A percentile compares a stretch with the other conserved stretches of the same genome.
These are phyloP conservation scores for Cliona cf. orientalis DNA, from an alignment of 37 sponge, comb jelly and placozoan genomes.

Conservation along the genomic window DNA sequence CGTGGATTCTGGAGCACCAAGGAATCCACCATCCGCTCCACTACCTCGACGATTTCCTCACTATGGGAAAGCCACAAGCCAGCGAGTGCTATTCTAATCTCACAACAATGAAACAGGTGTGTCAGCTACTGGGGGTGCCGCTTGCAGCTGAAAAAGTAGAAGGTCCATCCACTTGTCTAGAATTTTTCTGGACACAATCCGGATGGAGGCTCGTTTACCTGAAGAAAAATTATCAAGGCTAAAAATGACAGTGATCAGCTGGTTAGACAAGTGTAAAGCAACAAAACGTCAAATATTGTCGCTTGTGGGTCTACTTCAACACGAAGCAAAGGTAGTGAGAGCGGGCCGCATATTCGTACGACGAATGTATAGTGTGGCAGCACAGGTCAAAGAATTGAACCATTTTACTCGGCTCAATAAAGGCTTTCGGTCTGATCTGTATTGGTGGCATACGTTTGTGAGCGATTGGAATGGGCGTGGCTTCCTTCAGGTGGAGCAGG, in stretches of 20 bases:
- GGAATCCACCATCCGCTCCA: neutral
- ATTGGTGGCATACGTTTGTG: slow-evolving; percentile 40
- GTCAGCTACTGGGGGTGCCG: neutral
- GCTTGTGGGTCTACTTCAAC: slow-evolving; percentile 2
- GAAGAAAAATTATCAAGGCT: no score
- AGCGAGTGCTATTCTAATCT: neutral
- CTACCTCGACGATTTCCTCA: neutral
- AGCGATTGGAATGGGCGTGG: slow-evolving; percentile 38
- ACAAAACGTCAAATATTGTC: neutral
- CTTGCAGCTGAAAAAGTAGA: neutral
- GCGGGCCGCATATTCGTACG: neutral
- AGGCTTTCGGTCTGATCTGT: neutral
- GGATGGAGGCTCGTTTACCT: no score
- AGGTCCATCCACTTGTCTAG: no score
- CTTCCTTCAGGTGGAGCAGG: neutral
- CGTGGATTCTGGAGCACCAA: slow-evolving; percentile 8
- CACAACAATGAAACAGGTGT: neutral
- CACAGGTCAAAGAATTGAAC: neutral
- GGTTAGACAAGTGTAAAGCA: neutral
- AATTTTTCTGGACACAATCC: no score
- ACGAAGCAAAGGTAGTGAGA: neutral
- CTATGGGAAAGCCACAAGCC: neutral
- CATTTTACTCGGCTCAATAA: neutral
- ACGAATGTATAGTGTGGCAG: neutral
- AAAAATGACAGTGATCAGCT: no score